phyloP scores from a whole-genome alignment of 2,113 vertebrate genomes.

The Limanda limanda region DNA sequence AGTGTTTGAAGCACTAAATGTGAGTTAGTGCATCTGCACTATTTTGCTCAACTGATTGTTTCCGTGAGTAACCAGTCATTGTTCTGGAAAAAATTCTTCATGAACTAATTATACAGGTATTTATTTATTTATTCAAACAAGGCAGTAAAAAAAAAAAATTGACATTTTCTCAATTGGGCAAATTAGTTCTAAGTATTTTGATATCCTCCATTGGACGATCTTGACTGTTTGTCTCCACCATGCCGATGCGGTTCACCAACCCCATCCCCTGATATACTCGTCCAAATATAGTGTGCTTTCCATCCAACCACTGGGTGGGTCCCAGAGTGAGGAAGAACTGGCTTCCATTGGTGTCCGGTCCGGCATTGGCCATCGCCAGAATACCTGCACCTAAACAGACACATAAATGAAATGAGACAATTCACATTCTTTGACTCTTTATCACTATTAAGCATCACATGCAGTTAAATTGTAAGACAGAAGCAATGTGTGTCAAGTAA shows the following conservation, averaged over 20 bases:
- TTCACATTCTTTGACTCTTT: neutral
- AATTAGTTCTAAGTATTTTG: slow-evolving; percentile 87
- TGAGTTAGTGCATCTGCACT: neutral
- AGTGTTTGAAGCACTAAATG: too few relatives aligned
- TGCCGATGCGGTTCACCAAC: slow-evolving; percentile 90
- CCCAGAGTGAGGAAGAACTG: slow-evolving; percentile 94
- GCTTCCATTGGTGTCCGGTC: slow-evolving; percentile 95
- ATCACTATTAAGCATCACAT: neutral
- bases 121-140: slow-evolving; percentile 32
- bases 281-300: slow-evolving; percentile 96
- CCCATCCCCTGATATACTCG: slow-evolving; percentile 91
- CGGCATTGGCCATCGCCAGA: slow-evolving; percentile 96
- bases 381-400: slow-evolving; percentile 89
- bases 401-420: neutral
- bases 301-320: slow-evolving; percentile 94
- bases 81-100: neutral
- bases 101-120: slow-evolving; percentile 13
- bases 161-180: slow-evolving; percentile 74
- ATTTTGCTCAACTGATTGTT: neutral
- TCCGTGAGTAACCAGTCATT: too few relatives aligned
- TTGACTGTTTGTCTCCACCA: slow-evolving; percentile 95
- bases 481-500: neutral
- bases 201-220: slow-evolving; percentile 93
- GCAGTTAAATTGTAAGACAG: neutral
- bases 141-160: neutral